phyloP scores from a whole-genome alignment of 2,113 vertebrate genomes.

The Psettodes erumei region DNA sequence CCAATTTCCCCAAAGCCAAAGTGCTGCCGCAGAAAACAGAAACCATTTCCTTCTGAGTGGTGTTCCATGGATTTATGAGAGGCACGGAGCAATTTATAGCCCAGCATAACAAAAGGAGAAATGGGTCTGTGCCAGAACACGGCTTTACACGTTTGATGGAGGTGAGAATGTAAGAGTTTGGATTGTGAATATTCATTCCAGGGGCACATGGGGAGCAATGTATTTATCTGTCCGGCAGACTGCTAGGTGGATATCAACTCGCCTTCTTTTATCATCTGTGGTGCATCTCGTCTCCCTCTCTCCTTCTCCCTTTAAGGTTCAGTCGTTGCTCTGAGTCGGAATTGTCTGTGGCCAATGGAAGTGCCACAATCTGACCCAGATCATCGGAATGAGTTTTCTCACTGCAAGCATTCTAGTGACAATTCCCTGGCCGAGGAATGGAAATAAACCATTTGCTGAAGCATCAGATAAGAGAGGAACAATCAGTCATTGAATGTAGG shows the following conservation, averaged over 20 bases:
- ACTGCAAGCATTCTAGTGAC: constrained; percentile 65
- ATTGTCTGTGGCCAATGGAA: constrained; percentile 59
- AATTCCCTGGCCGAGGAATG: constrained; percentile 67
- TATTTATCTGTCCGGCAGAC: constrained; percentile 40
- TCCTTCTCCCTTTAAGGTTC: constrained; percentile 63
- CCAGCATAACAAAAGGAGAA: constrained; percentile 54
- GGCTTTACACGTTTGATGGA: constrained; percentile 63
- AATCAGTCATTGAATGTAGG: constrained; percentile 74
- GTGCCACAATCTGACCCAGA: constrained; percentile 74
- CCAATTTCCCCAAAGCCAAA: constrained; percentile 75
- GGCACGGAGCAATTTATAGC: constrained; percentile 60
- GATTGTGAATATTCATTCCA: constrained; percentile 64
- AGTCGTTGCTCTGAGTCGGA: constrained; percentile 43
- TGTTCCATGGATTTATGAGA: constrained; percentile 70
- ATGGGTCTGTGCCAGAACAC: constrained; percentile 43
- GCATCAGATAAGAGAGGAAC: constrained; percentile 79
- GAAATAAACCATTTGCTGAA: constrained; percentile 75
- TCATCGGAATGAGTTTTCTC: constrained; percentile 80
- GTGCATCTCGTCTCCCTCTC: constrained; percentile 54
- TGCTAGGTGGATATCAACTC: constrained; percentile 50
- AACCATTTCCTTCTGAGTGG: constrained; percentile 65
- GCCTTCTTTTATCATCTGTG: constrained; percentile 54
- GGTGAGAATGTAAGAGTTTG: constrained; percentile 47
- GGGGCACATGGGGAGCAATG: constrained; percentile 15
- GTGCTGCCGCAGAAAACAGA: constrained; percentile 68